Evolutionary conservation across 1,140 invertebrate species (phyloP), one percentile per base, ranked within the genome.

Genomic region (Meloidogyne floridensis): DNA sequence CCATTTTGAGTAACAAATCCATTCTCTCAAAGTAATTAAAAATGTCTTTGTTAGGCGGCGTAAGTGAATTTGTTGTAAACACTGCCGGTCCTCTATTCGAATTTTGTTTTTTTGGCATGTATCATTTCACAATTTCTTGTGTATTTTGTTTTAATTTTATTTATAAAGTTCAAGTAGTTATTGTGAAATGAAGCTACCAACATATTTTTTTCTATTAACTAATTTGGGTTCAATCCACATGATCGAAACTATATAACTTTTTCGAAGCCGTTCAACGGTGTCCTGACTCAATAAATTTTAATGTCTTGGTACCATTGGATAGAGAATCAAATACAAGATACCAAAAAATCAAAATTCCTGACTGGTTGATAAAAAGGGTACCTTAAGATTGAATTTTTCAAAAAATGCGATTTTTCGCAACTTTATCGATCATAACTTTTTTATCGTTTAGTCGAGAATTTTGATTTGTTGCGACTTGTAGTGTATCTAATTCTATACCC

Each of bases 31-130:
- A 65, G 5, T 65, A n/a, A 7, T 11, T 65, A n/a, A 18, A 65
- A 6, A 4, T 65, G 56, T 59, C 56, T 65, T 65, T 65, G n/a
- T 65, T 65, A n/a, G 59, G n/a, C 59, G 59, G 59, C 59, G n/a
- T 65, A n/a, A 65, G 59, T 65, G 59, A 15, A 65, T 65, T 65
- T 65, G n/a, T 65, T 65, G 13, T 59, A 65, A 65, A 65, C 59
- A 65, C 59, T 65, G 59, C 59, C 59, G 59, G n/a, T 65, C n/a
- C 56, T 65, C 15, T n/a, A n/a, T n/a, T 65, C 7, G 7, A 65
- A 59, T 32, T 32, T 32, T 65, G 47, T 65, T 65, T 65, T 65
- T 65, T 32, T 32, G 32, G 32, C 32, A 32, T 2, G 59, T 6
- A n/a, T 3, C 59, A n/a, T 65, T 65, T 65, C 59, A 65, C 59